Evolutionary conservation across 2,113 vertebrate species (phyloP), one percentile per base, ranked within the genome.

Genomic region (Cochlearius cochlearius): DNA sequence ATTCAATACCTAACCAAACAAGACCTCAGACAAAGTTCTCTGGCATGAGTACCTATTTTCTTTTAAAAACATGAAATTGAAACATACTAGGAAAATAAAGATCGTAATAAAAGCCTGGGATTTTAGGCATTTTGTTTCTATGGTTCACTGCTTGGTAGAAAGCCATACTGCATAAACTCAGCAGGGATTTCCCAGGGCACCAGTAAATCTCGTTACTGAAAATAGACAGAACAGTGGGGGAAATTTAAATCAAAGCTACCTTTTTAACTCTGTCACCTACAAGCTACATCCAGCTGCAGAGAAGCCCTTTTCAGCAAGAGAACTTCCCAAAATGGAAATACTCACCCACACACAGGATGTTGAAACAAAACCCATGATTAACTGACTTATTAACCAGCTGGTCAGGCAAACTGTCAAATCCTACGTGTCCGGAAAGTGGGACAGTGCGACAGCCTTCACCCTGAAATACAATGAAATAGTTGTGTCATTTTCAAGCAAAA

Each of bases 371-470:
- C 72, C 99, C 99, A 76, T 99, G 99, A 98, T 98, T 99, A 95
- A 99, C 99, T 38, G 99, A 99, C 97, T 99, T 99, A 98, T 99
- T 99, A 98, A 99, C 99, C 99, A 99, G 98, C 98, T 99, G 99
- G 98, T 99, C 99, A 59, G 99, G 99, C 99, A 99, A 99, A 98
- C 99, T 99, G 98, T 99, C 99, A 97, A 99, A 99, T 97, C 99
- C 99, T 68, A 99, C 99, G 58, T 99, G 99, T 96, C 99, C 99
- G 2, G 99, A 98, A 87, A 99, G 98, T 4, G 99, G 99, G 55
- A 99, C 98, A 29, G 98, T 98, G 60, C 99, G 99, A 96, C 98
- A 99, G 92, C 98, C 99, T 98, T 99, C 99, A 87, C 99, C 99
- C 99, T 99, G 96, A 86, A 95, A 97, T 1, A 63, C 66, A 94